Evolutionary conservation across 2,888 invertebrate genomes (phyloP).

Genomic region (Limnephilus auricula): DNA sequence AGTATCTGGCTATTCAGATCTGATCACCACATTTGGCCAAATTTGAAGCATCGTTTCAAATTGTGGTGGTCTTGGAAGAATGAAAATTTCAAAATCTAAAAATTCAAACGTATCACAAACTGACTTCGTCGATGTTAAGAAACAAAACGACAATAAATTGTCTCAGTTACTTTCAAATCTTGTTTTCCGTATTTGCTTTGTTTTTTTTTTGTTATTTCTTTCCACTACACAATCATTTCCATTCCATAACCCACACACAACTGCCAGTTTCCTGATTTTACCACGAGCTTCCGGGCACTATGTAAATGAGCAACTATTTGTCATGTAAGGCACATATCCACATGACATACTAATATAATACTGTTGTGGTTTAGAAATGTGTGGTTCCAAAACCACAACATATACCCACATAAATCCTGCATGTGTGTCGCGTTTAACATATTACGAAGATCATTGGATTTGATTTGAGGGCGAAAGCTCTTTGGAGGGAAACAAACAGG

Average conservation of each 20-base stretch:
- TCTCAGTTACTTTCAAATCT: not conserved
- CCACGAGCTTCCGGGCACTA: not conserved
- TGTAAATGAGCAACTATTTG: not conserved
- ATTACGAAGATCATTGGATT: not conserved
- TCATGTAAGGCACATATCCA: not conserved
- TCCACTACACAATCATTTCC: not conserved
- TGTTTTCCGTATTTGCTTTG: not conserved
- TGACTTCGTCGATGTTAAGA: too few relatives aligned
- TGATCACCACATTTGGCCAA: too few relatives aligned
- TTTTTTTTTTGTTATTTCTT: not conserved
- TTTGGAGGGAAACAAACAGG: constrained; percentile 32
- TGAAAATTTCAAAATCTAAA: too few relatives aligned
- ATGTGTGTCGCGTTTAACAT: not conserved
- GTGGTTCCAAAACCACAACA: not conserved
- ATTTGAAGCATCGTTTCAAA: too few relatives aligned
- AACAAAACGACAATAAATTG: too few relatives aligned
- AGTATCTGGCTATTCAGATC: too few relatives aligned
- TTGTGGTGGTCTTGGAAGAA: too few relatives aligned
- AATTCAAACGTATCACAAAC: too few relatives aligned
- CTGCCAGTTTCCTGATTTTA: not conserved
- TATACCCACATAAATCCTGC: not conserved
- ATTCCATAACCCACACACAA: not conserved
- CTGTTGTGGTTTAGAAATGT: not conserved
- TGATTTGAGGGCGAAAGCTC: constrained; percentile 30
- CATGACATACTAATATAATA: not conserved